A percentile compares a stretch with the other conserved stretches of the same genome.
phyloP scores from a whole-genome alignment of 1,140 invertebrate species.

The Diorhabda elongata region DNA sequence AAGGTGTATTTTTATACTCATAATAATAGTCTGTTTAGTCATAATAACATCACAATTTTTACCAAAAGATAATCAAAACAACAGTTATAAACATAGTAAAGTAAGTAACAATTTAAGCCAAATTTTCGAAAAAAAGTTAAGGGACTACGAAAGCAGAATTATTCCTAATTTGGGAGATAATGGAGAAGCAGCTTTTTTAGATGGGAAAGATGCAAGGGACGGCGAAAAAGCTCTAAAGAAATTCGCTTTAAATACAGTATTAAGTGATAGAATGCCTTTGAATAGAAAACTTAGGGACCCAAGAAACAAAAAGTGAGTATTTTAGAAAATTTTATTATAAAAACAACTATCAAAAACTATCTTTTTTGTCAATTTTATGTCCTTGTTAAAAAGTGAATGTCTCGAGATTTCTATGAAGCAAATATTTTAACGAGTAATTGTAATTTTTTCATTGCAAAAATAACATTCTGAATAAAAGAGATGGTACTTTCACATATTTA shows the following conservation, averaged over 20 bases:
- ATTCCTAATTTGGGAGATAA: slow-evolving; percentile 57
- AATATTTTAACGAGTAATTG: too few species aligned
- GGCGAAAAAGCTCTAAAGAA: slow-evolving; percentile 66
- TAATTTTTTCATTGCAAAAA: too few species aligned
- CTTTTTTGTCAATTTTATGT: too few species aligned
- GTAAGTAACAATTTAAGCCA: slow-evolving; percentile 14
- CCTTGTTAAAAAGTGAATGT: too few species aligned
- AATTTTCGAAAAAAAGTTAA: slow-evolving; percentile 26
- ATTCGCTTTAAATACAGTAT: slow-evolving; percentile 77
- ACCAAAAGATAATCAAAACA: neutral
- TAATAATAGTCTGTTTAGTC: slow-evolving; percentile 24
- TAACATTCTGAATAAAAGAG: too few species aligned
- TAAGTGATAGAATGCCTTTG: slow-evolving; percentile 75
- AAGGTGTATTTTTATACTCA: slow-evolving; percentile 22
- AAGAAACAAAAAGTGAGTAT: slow-evolving; percentile 38
- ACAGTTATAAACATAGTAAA: neutral
- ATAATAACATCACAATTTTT: slow-evolving; percentile 26
- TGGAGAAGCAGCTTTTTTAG: slow-evolving; percentile 59
- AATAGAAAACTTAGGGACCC: slow-evolving; percentile 56
- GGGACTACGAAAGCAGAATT: slow-evolving; percentile 45
- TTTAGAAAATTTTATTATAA: neutral
- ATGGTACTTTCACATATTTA: too few species aligned
- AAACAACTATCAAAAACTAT: too few species aligned
- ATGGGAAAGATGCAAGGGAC: slow-evolving; percentile 52
- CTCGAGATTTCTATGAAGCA: too few species aligned